A percentile compares a stretch with the other conserved stretches of the same genome.
phyloP scores from a whole-genome alignment of 2,888 invertebrate species.

The Thera obeliscata region DNA sequence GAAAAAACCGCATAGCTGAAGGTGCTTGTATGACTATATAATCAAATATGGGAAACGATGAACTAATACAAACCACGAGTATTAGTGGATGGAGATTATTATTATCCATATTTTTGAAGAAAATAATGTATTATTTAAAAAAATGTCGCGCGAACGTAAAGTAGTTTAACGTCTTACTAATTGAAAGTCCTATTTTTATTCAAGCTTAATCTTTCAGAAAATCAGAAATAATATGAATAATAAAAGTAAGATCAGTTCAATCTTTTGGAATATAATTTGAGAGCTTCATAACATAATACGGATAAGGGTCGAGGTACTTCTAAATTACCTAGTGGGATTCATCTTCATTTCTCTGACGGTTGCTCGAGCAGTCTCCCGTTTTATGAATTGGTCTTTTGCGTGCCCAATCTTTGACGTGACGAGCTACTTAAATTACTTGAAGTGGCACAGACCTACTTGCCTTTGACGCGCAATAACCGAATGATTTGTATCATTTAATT shows the following conservation, averaged over 20 bases:
- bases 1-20: too few species aligned
- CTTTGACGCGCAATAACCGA: conserved; percentile 6
- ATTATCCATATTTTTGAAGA: too few species aligned
- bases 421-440: conserved; percentile 54
- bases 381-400: conserved; percentile 74
- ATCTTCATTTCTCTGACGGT: conserved; percentile 63
- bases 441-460: conserved; percentile 6
- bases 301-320: conserved; percentile 46
- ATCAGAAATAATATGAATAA: neutral
- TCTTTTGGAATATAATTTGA: conserved; percentile 30
- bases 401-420: conserved; percentile 66
- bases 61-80: too few species aligned
- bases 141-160: too few species aligned
- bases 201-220: neutral
- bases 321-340: conserved; percentile 67
- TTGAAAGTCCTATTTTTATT: too few species aligned
- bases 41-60: too few species aligned
- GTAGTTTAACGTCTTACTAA: too few species aligned
- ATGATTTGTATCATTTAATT: neutral
- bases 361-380: conserved; percentile 61
- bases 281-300: conserved; percentile 23
- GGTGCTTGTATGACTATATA: too few species aligned
- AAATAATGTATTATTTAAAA: too few species aligned
- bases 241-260: conserved; percentile 9
- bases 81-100: too few species aligned